These are phyloP conservation scores for Pseudochirops corinnae DNA, from an alignment of 2,797 vertebrate genomes.

Conservation along the genomic window DNA sequence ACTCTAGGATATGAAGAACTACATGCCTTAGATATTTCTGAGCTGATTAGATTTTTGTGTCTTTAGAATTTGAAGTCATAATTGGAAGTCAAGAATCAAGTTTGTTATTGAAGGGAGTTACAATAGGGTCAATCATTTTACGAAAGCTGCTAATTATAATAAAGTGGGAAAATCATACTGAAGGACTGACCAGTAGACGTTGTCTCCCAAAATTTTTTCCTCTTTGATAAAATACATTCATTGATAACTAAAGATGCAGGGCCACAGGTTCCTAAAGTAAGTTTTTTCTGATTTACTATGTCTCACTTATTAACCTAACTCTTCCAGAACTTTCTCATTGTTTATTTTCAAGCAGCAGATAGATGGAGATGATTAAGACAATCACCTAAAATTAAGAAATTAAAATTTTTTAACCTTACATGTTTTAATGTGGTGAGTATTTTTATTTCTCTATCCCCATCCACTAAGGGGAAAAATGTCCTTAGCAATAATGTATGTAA, in stretches of 20 bases:
- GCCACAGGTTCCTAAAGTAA: not conserved
- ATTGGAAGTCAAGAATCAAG: not conserved
- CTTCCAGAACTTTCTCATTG: not conserved
- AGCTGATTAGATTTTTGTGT: not conserved
- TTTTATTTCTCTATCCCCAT: not conserved
- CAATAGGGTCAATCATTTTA: not conserved
- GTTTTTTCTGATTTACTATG: not conserved
- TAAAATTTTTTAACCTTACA: not conserved
- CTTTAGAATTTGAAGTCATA: not conserved
- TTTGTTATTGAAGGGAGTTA: not conserved
- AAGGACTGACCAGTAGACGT: not conserved
- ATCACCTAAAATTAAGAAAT: not conserved
- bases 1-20: not conserved
- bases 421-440: not conserved
- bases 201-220: not conserved
- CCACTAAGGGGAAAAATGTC: not conserved
- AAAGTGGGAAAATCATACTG: not conserved
- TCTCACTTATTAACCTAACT: not conserved
- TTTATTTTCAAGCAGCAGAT: not conserved
- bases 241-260: not conserved
- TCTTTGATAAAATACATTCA: not conserved
- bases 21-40: not conserved
- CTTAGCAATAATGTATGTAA: not conserved
- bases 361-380: not conserved
- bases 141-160: not conserved